Conservation (phyloP, 2,888 invertebrate genomes). For the Xestia c-nigrum region DNA sequence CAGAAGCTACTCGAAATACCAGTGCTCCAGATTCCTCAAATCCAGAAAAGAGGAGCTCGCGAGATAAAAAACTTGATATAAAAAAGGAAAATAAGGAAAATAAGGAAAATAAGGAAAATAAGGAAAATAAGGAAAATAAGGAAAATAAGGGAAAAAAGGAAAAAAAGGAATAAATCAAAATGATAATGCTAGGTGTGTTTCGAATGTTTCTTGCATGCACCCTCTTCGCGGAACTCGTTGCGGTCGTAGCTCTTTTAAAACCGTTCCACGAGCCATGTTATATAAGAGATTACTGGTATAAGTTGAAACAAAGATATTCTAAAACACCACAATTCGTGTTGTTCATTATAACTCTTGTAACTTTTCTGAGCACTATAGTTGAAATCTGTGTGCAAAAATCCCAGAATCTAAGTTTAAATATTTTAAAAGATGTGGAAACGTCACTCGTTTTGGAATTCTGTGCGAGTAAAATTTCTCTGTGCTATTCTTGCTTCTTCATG, state of each 20-base stretch:
- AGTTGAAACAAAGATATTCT: constrained; percentile 63
- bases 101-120: no score
- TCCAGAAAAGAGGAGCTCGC: background rate
- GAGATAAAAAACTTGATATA: background rate
- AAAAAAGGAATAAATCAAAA: constrained; percentile 27
- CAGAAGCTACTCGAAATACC: background rate
- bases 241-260: constrained; percentile 77
- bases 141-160: no score
- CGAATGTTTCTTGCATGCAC: constrained; percentile 68
- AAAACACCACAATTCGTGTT: constrained; percentile 66
- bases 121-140: no score
- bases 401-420: constrained; percentile 56
- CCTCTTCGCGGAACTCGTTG: constrained; percentile 73
- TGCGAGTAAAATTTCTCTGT: constrained; percentile 71
- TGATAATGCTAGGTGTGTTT: constrained; percentile 77
- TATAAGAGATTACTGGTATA: constrained; percentile 77
- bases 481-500: constrained; percentile 73
- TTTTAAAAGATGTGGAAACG: constrained; percentile 68
- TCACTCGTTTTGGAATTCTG: constrained; percentile 73
- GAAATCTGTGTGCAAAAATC: constrained; percentile 69
- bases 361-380: constrained; percentile 72
- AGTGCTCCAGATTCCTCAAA: background rate
- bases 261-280: constrained; percentile 76
- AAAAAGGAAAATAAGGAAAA: no score
- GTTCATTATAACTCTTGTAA: constrained; percentile 50